Evolutionary conservation across 2,888 invertebrate species (phyloP).

Genomic region (Sinopyrophorus schimmeli): DNA sequence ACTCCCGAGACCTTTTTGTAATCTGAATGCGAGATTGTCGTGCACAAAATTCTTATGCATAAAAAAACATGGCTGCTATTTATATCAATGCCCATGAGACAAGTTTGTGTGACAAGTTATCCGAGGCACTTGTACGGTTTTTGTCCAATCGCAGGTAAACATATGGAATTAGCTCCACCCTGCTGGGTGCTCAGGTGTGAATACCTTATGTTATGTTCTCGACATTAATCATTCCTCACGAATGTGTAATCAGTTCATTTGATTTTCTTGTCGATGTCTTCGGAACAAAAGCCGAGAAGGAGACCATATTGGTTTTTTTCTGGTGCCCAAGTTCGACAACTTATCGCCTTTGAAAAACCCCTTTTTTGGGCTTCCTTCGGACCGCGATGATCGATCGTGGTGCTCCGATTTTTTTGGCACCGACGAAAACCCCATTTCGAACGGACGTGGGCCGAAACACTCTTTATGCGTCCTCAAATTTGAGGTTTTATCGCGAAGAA

Average conservation of each 20-base stretch:
- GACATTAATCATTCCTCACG: slow-evolving; percentile 28
- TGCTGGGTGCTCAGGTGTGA: slow-evolving; percentile 37
- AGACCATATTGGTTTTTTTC: too few species aligned
- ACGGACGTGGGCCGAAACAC: too few species aligned
- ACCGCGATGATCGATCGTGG: too few species aligned
- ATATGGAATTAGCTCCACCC: slow-evolving; percentile 36
- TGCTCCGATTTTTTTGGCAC: too few species aligned
- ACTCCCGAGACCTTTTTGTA: not conserved
- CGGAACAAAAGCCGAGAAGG: too few species aligned
- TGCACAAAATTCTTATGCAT: slow-evolving; percentile 19
- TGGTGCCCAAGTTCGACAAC: too few species aligned
- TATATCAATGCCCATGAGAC: slow-evolving; percentile 28
- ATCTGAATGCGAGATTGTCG: slow-evolving; percentile 6
- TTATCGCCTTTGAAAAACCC: too few species aligned
- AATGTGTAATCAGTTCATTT: slow-evolving; percentile 23
- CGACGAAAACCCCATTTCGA: too few species aligned
- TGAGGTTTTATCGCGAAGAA: too few species aligned
- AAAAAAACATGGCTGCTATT: slow-evolving; percentile 35
- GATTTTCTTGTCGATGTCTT: slow-evolving; percentile 16
- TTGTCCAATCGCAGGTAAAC: slow-evolving; percentile 31
- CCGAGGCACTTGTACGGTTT: slow-evolving; percentile 29
- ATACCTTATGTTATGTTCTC: slow-evolving; percentile 25
- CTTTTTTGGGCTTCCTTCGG: too few species aligned
- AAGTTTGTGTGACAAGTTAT: slow-evolving; percentile 29
- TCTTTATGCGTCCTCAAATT: too few species aligned